These are phyloP conservation scores for Progne subis DNA, from an alignment of 2,113 vertebrate genomes.

Conservation along the genomic window DNA sequence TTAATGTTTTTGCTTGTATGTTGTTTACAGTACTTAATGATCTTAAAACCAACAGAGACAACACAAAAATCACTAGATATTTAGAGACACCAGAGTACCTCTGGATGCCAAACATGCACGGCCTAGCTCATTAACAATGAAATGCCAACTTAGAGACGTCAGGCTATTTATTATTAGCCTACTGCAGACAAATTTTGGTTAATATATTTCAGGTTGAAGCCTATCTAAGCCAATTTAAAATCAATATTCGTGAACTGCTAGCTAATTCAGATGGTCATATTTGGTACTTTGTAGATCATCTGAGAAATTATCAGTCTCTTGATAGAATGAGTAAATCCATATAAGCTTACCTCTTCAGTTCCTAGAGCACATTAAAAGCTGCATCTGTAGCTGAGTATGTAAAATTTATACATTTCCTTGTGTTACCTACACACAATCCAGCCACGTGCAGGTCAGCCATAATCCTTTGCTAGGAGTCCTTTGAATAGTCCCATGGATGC, in stretches of 20 bases:
- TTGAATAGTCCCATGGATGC: neutral
- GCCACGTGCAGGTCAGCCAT: neutral
- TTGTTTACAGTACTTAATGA: neutral
- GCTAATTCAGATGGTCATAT: neutral
- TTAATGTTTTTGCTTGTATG: neutral
- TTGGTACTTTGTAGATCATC: neutral
- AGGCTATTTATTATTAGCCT: neutral
- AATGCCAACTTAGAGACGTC: neutral
- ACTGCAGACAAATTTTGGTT: neutral
- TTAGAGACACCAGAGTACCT: neutral
- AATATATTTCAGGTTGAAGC: neutral
- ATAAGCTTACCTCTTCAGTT: neutral
- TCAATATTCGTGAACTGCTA: neutral
- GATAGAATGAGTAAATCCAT: neutral
- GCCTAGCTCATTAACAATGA: neutral
- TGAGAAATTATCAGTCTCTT: neutral
- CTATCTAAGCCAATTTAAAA: constrained; percentile 3
- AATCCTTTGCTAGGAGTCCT: neutral
- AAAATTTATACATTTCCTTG: neutral
- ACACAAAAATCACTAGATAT: neutral
- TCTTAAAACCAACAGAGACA: neutral
- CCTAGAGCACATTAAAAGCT: neutral
- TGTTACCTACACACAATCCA: neutral
- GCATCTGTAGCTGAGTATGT: neutral
- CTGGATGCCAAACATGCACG: neutral